Percentiles rank a stretch among this genome's conserved stretches.
Evolutionary conservation across 1,140 invertebrate species (phyloP).

Genomic region (Drosophila orena): DNA sequence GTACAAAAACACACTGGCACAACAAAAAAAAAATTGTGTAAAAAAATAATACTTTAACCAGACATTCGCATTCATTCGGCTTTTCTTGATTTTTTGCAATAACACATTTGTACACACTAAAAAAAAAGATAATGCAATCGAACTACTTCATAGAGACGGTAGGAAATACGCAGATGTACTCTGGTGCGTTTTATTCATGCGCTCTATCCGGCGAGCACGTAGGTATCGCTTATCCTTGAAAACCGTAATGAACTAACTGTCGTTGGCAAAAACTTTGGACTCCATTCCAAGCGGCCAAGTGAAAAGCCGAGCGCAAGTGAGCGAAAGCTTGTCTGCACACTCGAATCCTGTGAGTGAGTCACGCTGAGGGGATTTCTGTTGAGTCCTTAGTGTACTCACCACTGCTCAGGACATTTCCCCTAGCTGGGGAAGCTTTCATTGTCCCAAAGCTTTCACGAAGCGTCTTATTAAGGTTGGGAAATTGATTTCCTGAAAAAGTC

Average conservation of each 20-base stretch:
- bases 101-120: constrained; percentile 6
- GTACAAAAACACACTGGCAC: neutral
- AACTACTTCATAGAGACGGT: constrained; percentile 10
- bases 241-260: constrained; percentile 78
- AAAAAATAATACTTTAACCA: neutral
- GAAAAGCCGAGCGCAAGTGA: constrained; percentile 23
- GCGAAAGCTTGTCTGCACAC: constrained; percentile 44
- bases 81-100: neutral
- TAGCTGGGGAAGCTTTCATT: neutral
- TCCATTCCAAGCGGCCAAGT: constrained; percentile 57
- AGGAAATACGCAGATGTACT: constrained; percentile 2
- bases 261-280: constrained; percentile 43
- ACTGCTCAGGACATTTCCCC: neutral
- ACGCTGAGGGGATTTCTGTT: neutral
- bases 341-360: neutral
- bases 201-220: constrained; percentile 52
- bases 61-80: neutral
- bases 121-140: neutral
- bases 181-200: constrained; percentile 24
- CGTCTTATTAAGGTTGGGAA: neutral
- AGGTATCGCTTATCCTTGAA: constrained; percentile 70
- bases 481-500: no score
- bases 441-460: neutral
- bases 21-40: neutral
- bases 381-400: neutral